These are phyloP conservation scores for Idaea aversata DNA, from an alignment of 2,888 invertebrate genomes.

Conservation along the genomic window DNA sequence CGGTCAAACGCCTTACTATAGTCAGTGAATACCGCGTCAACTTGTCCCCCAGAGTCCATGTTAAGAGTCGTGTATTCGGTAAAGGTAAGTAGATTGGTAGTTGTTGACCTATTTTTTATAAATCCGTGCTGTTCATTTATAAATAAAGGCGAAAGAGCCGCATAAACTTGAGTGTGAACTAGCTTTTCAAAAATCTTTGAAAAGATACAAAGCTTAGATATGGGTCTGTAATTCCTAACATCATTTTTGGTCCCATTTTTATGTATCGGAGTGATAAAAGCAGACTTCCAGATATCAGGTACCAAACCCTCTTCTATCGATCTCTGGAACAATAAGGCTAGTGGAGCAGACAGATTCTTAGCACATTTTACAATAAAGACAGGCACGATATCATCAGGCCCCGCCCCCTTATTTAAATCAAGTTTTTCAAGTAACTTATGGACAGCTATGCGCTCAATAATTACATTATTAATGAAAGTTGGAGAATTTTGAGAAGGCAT, in stretches of 20 bases:
- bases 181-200: neutral
- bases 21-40: constrained; percentile 22
- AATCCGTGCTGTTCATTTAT: constrained; percentile 22
- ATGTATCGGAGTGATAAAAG: too few relatives aligned
- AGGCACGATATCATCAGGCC: constrained; percentile 21
- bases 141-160: constrained; percentile 2
- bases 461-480: neutral
- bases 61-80: constrained; percentile 4
- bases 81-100: constrained; percentile 15
- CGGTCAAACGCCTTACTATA: constrained; percentile 22
- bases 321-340: constrained; percentile 7
- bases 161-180: neutral
- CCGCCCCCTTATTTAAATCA: constrained; percentile 23
- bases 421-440: constrained; percentile 13
- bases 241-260: too few relatives aligned
- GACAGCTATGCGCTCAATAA: neutral
- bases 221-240: too few relatives aligned
- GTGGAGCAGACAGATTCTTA: constrained; percentile 10
- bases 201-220: too few relatives aligned
- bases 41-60: constrained; percentile 12
- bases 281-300: neutral
- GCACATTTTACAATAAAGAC: constrained; percentile 21
- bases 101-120: constrained; percentile 25
- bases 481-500: neutral
- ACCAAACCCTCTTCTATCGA: neutral